A percentile compares a stretch with the other conserved stretches of the same genome.
Conservation (phyloP, 2,113 vertebrate species). For the Pachyramphus minor region DNA sequence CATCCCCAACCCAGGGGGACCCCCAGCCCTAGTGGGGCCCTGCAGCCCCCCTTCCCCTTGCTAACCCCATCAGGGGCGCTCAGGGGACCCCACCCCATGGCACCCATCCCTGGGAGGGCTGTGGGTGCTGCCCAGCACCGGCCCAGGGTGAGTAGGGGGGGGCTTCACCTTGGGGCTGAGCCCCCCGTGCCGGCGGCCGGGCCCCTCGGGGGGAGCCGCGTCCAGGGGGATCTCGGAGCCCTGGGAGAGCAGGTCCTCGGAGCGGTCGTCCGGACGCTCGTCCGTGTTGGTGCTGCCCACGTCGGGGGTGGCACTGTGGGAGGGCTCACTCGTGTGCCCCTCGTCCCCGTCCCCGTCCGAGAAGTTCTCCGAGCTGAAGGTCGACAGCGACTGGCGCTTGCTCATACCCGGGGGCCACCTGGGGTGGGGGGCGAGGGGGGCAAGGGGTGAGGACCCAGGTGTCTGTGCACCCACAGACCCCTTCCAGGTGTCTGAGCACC, state of each 20-base stretch:
- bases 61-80: background rate
- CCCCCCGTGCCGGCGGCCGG: background rate
- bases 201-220: background rate
- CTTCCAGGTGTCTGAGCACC: background rate
- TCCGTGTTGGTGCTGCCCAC: slow-evolving; percentile 45
- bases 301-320: slow-evolving; percentile 13
- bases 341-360: slow-evolving; percentile 19
- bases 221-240: slow-evolving; percentile 30
- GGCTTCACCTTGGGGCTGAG: background rate
- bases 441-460: background rate
- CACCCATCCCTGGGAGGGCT: background rate
- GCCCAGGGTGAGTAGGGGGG: background rate
- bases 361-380: slow-evolving; percentile 24
- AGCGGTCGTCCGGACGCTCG: background rate
- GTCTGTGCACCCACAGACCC: background rate
- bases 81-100: background rate
- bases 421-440: background rate
- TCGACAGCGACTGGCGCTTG: slow-evolving; percentile 20
- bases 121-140: background rate
- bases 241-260: slow-evolving; percentile 9
- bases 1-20: background rate
- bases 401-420: slow-evolving; percentile 22
- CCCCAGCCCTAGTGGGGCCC: background rate
- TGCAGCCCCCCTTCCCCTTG: background rate
- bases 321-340: slow-evolving; percentile 12